Percentiles rank a stretch among this genome's conserved stretches.
phyloP scores from a whole-genome alignment of 2,797 vertebrate genomes.

The Enteromius anoplus region DNA sequence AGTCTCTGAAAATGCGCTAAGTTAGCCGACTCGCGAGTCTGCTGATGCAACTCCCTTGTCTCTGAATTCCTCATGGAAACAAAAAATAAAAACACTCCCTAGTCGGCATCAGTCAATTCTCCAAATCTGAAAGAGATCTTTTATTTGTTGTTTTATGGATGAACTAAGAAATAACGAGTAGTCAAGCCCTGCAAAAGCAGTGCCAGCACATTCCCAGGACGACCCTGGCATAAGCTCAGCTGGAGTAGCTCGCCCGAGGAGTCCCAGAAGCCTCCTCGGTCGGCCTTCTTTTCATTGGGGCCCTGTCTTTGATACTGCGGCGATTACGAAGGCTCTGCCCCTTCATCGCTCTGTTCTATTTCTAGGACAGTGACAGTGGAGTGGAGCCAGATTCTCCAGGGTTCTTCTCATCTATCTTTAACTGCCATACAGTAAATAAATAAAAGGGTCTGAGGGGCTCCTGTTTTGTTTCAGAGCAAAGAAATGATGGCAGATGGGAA shows the following conservation, averaged over 20 bases:
- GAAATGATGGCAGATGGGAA: slow-evolving; percentile 54
- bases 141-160: not conserved
- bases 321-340: slow-evolving; percentile 47
- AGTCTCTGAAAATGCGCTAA: not conserved
- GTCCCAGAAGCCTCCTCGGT: slow-evolving; percentile 31
- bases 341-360: slow-evolving; percentile 51
- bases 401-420: slow-evolving; percentile 62
- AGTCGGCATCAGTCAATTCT: not conserved
- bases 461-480: slow-evolving; percentile 50
- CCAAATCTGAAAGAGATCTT: not conserved
- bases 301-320: slow-evolving; percentile 26
- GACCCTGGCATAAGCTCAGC: slow-evolving; percentile 21
- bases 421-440: slow-evolving; percentile 59
- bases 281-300: slow-evolving; percentile 45
- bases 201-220: slow-evolving; percentile 19
- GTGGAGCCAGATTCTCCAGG: slow-evolving; percentile 41
- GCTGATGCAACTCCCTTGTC: not conserved
- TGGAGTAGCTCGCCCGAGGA: slow-evolving; percentile 28
- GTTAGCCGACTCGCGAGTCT: not conserved
- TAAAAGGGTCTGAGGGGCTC: slow-evolving; percentile 53
- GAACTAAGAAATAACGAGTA: slow-evolving; percentile 11
- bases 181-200: not conserved
- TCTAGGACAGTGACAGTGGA: slow-evolving; percentile 56
- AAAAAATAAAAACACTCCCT: not conserved
- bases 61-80: not conserved